A percentile compares a stretch with the other conserved stretches of the same genome.
These are phyloP conservation scores for Junonia oenone DNA, from an alignment of 2,888 invertebrate genomes.

Conservation along the genomic window DNA sequence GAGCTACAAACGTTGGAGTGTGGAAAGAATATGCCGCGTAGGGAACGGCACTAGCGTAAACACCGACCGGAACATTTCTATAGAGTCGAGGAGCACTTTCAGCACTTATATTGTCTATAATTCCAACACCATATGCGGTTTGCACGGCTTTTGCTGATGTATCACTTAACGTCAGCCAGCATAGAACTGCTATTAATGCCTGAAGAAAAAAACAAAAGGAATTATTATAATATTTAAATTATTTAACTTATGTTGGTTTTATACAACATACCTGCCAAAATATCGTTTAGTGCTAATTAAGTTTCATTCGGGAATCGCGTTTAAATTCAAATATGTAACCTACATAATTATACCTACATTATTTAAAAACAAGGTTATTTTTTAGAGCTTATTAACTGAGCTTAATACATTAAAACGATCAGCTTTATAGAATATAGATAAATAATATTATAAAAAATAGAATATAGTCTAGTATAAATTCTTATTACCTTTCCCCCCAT, in stretches of 20 bases:
- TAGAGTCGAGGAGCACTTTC: constrained; percentile 58
- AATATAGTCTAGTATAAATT: too few relatives aligned
- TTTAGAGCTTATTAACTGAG: too few relatives aligned
- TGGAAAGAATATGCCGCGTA: constrained; percentile 61
- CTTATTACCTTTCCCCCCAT: constrained; percentile 67
- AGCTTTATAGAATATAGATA: too few relatives aligned
- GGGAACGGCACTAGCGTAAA: constrained; percentile 62
- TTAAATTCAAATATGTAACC: too few relatives aligned
- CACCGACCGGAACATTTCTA: constrained; percentile 48
- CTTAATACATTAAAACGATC: too few relatives aligned
- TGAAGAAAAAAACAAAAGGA: constrained; percentile 37
- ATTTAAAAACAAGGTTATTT: too few relatives aligned
- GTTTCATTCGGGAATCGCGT: too few relatives aligned
- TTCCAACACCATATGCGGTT: constrained; percentile 38
- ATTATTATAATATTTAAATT: too few relatives aligned
- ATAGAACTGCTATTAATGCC: constrained; percentile 50
- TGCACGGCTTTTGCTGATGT: constrained; percentile 40
- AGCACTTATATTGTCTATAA: constrained; percentile 51
- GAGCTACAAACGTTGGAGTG: constrained; percentile 46
- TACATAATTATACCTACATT: too few relatives aligned
- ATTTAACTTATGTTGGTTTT: too few relatives aligned
- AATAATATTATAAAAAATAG: constrained; percentile 3
- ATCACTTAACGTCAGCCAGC: constrained; percentile 49
- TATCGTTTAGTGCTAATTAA: too few relatives aligned
- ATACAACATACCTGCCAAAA: too few relatives aligned